A percentile compares a stretch with the other conserved stretches of the same genome.
Evolutionary conservation across 2,888 invertebrate species (phyloP).

Genomic region (Cyaniris semiargus): DNA sequence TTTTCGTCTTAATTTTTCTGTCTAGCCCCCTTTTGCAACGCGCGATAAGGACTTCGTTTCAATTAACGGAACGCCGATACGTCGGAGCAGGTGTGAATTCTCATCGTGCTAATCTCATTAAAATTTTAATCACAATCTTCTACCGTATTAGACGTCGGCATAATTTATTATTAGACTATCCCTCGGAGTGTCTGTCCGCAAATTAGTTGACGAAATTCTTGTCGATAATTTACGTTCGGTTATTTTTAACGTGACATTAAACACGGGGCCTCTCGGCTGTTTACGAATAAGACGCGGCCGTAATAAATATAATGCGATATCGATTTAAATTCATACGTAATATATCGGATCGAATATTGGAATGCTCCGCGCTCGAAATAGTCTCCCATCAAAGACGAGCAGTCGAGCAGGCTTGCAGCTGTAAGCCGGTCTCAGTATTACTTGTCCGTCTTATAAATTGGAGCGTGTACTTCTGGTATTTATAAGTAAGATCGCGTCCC

Average conservation of each 20-base stretch:
- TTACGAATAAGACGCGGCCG: constrained; percentile 78
- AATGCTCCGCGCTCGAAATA: constrained; percentile 77
- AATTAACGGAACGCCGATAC: constrained; percentile 34
- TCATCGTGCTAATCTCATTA: constrained; percentile 64
- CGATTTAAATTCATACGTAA: constrained; percentile 75
- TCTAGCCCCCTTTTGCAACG: too few relatives aligned
- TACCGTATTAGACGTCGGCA: constrained; percentile 54
- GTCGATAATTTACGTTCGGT: constrained; percentile 71
- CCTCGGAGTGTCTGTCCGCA: constrained; percentile 68
- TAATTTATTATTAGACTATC: constrained; percentile 67
- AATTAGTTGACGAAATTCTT: constrained; percentile 74
- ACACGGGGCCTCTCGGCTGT: constrained; percentile 72
- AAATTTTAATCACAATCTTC: constrained; percentile 66
- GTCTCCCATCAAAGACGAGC: constrained; percentile 80
- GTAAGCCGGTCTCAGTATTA: constrained; percentile 80
- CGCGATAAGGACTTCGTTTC: too few relatives aligned
- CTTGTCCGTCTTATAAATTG: constrained; percentile 79
- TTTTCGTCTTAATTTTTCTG: too few relatives aligned
- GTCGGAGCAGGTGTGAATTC: constrained; percentile 15
- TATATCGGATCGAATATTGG: constrained; percentile 78
- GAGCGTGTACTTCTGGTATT: constrained; percentile 49
- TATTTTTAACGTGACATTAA: constrained; percentile 80
- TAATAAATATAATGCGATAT: constrained; percentile 78
- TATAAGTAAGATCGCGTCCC: constrained; percentile 23
- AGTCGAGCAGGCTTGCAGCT: constrained; percentile 80